Percentiles rank a stretch among this genome's conserved stretches.
Conservation (phyloP, 2,888 invertebrate genomes). For the Odontomyia ornata region DNA sequence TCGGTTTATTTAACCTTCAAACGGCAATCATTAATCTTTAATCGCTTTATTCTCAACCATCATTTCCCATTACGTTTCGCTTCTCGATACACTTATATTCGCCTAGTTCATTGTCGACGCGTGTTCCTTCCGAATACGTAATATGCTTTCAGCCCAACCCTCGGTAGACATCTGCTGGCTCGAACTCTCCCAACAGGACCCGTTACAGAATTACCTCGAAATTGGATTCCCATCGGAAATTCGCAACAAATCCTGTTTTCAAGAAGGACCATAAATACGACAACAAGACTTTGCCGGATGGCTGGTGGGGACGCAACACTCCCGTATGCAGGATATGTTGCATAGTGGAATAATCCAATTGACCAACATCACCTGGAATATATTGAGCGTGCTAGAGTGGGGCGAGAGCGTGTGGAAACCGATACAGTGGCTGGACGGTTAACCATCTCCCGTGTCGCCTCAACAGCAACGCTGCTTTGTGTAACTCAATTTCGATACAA, state of each 20-base stretch:
- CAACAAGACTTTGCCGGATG: constrained; percentile 17
- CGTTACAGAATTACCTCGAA: constrained; percentile 36
- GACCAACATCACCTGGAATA: constrained; percentile 34
- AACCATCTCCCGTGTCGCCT: constrained; percentile 5
- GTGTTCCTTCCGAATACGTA: constrained; percentile 34
- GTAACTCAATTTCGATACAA: constrained; percentile 36
- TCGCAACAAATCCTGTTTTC: constrained; percentile 41
- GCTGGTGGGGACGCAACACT: not conserved
- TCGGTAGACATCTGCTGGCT: not conserved
- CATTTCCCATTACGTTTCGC: constrained; percentile 20
- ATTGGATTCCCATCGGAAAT: constrained; percentile 44
- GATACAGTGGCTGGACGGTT: constrained; percentile 29
- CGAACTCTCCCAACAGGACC: too few relatives aligned
- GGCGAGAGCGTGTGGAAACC: constrained; percentile 1
- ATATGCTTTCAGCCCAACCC: not conserved
- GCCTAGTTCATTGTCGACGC: not conserved
- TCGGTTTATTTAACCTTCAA: constrained; percentile 20
- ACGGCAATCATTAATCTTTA: constrained; percentile 23
- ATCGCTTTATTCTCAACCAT: constrained; percentile 23
- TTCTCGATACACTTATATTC: constrained; percentile 2
- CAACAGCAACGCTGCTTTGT: not conserved
- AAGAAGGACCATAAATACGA: constrained; percentile 38
- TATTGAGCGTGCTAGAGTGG: constrained; percentile 1
- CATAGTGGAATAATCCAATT: constrained; percentile 37
- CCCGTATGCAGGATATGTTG: constrained; percentile 28